Evolutionary conservation across 2,113 vertebrate species (phyloP).

Genomic region (Vulpes vulpes): DNA sequence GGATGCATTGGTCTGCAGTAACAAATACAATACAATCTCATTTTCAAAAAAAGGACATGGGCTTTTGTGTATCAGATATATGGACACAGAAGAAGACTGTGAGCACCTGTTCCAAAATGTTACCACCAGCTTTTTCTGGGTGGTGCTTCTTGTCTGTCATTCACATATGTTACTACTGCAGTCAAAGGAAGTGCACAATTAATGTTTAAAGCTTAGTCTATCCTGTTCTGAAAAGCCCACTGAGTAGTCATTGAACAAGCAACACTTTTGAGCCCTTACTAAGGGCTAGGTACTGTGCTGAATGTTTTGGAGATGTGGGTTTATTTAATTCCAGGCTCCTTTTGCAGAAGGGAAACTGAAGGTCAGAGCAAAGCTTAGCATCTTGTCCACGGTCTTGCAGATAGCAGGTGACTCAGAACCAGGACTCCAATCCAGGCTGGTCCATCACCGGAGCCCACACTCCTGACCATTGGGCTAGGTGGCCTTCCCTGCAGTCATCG

Average conservation of each 20-base stretch:
- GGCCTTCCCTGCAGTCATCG: background rate
- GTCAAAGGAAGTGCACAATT: background rate
- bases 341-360: background rate
- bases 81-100: background rate
- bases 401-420: background rate
- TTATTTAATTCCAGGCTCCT: background rate
- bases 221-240: background rate
- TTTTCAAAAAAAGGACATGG: background rate
- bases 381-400: accelerated
- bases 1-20: background rate
- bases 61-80: accelerated
- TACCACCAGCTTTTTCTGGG: background rate
- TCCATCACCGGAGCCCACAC: background rate
- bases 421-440: background rate
- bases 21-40: background rate
- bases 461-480: background rate
- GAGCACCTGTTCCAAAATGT: background rate
- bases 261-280: background rate
- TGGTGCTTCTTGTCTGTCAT: background rate
- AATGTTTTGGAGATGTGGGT: background rate
- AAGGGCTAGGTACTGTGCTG: accelerated
- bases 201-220: background rate
- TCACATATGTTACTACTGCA: background rate
- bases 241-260: background rate
- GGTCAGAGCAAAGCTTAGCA: background rate